Base-by-base conservation (phyloP, 2,888 invertebrate genomes). In the Rhagophthalmus giganteus region DNA sequence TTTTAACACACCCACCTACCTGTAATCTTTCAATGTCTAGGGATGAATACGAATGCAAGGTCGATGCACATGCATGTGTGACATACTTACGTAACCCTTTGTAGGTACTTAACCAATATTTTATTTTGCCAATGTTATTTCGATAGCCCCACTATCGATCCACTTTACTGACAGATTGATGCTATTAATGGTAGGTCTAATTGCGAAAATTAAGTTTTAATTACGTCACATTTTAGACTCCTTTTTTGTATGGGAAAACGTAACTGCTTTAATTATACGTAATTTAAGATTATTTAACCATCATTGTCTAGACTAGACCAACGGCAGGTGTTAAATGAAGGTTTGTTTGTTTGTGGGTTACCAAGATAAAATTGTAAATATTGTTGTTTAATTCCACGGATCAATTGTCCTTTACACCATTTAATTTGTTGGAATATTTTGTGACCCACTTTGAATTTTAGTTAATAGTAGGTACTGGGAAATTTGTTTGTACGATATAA, bases 1-100 rank as follows among this genome's bases (percentile, higher is more conserved):
- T 37, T 13, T n/a, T 39, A 48, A 58, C 58, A 54, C 59, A 62
- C 61, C 61, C 61, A 57, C 58, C 42, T 30, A 41, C 35, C 37
- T 27, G 38, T 59, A 38, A 51, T 50, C 31, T 51, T 58, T 63
- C 65, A 65, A 65, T 65, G 65, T 65, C 65, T 64, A 63, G 62
- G 62, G 59, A 56, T 54, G 52, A 47, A 54, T 60, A 54, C 61
- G 61, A 59, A 61, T 58, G 54, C 63, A 67, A 65, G 69, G 69
- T 62, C 63, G 61, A 58, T 64, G 63, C 67, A 68, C 58, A 64
- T 65, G 60, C 63, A 64, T 58, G 54, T 49, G 58, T 65, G 66
- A 65, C 67, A 63, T 54, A 66, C 54, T 67, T 67, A 58, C 65
- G 65, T 61, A 66, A 65, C 33, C 32, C 20, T 37, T 55, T 31